Evolutionary conservation across 2,113 vertebrate species (phyloP), one percentile per base, ranked within the genome.

Genomic region (Phrynocephalus versicolor): DNA sequence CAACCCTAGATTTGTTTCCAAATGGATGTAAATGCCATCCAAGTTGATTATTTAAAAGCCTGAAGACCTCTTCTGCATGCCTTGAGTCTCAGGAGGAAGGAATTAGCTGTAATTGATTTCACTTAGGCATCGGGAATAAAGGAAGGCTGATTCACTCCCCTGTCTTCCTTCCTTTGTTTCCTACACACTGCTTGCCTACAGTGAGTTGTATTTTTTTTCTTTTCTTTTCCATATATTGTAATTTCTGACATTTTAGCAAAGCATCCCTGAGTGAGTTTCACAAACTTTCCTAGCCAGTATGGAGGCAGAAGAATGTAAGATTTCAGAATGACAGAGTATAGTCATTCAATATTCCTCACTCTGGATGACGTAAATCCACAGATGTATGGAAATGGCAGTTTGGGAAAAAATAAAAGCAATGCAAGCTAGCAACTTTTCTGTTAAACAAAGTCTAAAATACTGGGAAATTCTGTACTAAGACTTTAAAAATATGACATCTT

Each of bases 131-230:
- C 87, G 23, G 73, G 3, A 18, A 81, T 37, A 79, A 79, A n/a
- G 41, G 18, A 30, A 1, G 5, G 2, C 30, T 13, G 79, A 88
- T 81, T 92, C 41, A 37, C 14, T 84, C 45, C 87, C n/a, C 16
- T 35, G 60, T 51, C 71, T 62, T 1, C 0, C 82, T 89, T 33
- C 3, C 35, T 71, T 72, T 30, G 33, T 58, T 84, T 79, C 60
- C 78, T 89, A 64, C 83, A 75, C 81, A 7, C 79, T 83, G 67
- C 30, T 41, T 86, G 89, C 87, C 78, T 87, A 19, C 27, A 88
- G 6, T 33, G 79, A 87, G 30, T 57, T 83, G 0, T 6, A 30
- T 85, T 55, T 85, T 77, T 25, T 73, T 25, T 88, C 60, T 25
- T 73, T 25, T 88, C 60, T 80, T 84, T 85, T 80, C 30, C 67